Evolutionary conservation across 2,113 vertebrate species (phyloP).

Genomic region (Rhea americana): DNA sequence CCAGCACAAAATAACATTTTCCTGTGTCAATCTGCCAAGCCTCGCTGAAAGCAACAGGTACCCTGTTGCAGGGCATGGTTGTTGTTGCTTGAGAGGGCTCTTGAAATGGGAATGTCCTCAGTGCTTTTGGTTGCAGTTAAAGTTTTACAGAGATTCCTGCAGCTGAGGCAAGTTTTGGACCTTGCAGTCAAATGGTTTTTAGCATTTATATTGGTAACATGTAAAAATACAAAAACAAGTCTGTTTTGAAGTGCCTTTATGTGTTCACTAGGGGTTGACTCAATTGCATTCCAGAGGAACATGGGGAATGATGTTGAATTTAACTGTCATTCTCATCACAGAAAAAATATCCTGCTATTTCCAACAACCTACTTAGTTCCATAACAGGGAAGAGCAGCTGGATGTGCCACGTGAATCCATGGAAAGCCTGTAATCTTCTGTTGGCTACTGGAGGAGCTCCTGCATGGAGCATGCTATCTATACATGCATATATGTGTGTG

Average conservation of each 20-base stretch:
- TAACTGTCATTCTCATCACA: fast-evolving
- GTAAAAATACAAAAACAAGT: background rate
- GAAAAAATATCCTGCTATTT: background rate
- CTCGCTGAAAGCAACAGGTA: background rate
- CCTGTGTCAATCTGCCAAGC: background rate
- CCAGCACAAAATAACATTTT: background rate
- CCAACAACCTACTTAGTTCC: background rate
- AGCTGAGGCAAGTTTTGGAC: background rate
- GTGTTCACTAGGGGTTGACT: background rate
- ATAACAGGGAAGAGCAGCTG: background rate
- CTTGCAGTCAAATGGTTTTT: background rate
- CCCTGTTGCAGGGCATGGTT: background rate
- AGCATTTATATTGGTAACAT: background rate
- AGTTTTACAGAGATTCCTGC: background rate
- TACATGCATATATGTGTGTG: no score
- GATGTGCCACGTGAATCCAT: background rate
- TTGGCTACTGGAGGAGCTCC: background rate
- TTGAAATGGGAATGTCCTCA: background rate
- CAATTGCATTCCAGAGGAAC: background rate
- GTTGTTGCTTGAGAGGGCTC: background rate
- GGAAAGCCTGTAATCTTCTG: background rate
- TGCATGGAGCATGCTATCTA: no score
- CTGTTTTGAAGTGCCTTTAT: background rate
- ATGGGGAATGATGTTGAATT: fast-evolving
- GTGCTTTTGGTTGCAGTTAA: background rate